Conservation (phyloP, 2,797 vertebrate genomes). For the Rallus crepitans region DNA sequence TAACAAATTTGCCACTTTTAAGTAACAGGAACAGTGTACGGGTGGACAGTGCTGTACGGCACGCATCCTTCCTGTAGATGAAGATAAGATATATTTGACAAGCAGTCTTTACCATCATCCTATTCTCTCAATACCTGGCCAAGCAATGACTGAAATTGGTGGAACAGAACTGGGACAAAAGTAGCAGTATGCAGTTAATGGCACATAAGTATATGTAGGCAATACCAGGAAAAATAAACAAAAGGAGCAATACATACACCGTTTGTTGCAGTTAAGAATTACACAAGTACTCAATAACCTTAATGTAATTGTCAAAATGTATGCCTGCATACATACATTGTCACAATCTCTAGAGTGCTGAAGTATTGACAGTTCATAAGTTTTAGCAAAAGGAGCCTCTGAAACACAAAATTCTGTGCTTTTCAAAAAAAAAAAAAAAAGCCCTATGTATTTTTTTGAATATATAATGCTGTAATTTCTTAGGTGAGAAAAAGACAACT, state of each 20-base stretch:
- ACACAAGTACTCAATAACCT: not conserved
- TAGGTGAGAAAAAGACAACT: not conserved
- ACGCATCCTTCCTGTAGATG: not conserved
- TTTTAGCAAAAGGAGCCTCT: not conserved
- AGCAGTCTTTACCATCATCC: not conserved
- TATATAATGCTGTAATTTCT: too few species aligned
- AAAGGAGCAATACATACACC: rapidly evolving
- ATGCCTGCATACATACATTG: not conserved
- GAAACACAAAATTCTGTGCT: not conserved
- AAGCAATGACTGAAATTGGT: not conserved
- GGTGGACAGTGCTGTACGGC: not conserved
- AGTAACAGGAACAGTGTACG: not conserved
- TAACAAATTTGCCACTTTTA: not conserved
- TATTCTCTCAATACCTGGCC: not conserved
- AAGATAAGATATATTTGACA: not conserved
- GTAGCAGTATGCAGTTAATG: not conserved
- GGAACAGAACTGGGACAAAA: not conserved
- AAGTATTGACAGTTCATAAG: not conserved
- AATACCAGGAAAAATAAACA: not conserved
- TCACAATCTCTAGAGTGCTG: not conserved
- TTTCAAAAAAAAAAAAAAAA: not conserved
- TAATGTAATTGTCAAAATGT: not conserved
- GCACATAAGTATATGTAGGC: not conserved
- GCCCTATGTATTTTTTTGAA: too few species aligned
- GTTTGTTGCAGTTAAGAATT: not conserved